Evolutionary conservation across 2,888 invertebrate species (phyloP).

Genomic region (Sympetrum striolatum): DNA sequence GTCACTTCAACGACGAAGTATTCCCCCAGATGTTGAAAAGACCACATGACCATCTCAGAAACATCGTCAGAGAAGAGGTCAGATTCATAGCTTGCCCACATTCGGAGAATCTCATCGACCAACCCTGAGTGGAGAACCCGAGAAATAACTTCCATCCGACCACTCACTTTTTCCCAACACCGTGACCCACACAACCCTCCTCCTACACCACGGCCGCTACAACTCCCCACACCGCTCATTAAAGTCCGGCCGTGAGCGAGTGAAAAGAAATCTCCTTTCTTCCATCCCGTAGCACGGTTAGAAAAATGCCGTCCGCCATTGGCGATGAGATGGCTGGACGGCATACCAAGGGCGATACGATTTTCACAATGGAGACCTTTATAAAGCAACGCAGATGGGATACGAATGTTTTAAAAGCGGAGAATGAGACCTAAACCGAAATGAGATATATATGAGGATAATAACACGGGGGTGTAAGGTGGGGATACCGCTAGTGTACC

Average conservation of each 20-base stretch:
- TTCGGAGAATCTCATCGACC: background rate
- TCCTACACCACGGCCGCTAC: background rate
- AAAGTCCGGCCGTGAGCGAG: background rate
- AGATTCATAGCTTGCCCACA: background rate
- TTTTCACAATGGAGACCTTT: slow-evolving; percentile 26
- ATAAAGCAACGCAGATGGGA: background rate
- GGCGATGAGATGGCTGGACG: background rate
- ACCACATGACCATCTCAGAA: too few relatives aligned
- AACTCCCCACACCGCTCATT: background rate
- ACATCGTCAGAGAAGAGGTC: background rate
- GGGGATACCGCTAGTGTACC: background rate
- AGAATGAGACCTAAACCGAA: background rate
- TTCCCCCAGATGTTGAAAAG: too few relatives aligned
- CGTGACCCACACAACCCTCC: background rate
- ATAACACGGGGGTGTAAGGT: background rate
- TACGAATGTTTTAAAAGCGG: background rate
- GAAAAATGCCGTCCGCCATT: background rate
- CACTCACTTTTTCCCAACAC: background rate
- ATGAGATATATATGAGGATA: background rate
- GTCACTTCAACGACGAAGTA: too few relatives aligned
- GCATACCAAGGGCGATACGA: slow-evolving; percentile 23
- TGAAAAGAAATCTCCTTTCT: background rate
- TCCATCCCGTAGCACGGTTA: background rate
- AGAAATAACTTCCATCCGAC: background rate
- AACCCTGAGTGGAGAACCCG: background rate